Percentiles rank a stretch among this genome's conserved stretches.
These are phyloP conservation scores for cat (Felis catus) DNA, from an alignment of 2,113 vertebrate genomes.

Conservation along the genomic window F.catus_Fca126_mat1.0 CM031411.1:23838001-23838500, in stretches of 20 bases:
- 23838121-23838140: slow-evolving; percentile 27
- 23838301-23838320: slow-evolving; percentile 54
- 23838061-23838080: background rate
- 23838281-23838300: slow-evolving; percentile 58
- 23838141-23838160: slow-evolving; percentile 51
- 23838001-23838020: background rate
- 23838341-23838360: slow-evolving; percentile 51
- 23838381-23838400: slow-evolving; percentile 45
- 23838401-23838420: slow-evolving; percentile 51
- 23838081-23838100: background rate
- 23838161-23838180: slow-evolving; percentile 50
- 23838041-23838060: background rate
- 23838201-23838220: slow-evolving; percentile 23
- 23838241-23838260: slow-evolving; percentile 54
- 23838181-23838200: slow-evolving; percentile 40
- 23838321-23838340: slow-evolving; percentile 54
- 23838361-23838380: slow-evolving; percentile 54
- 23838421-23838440: slow-evolving; percentile 39
- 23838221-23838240: slow-evolving; percentile 32
- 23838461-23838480: slow-evolving; percentile 52
- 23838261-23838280: slow-evolving; percentile 57
- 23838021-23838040: background rate
- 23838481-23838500: slow-evolving; percentile 18
- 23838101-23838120: slow-evolving; percentile 25
- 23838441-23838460: slow-evolving; percentile 51